Percentiles rank a stretch among this genome's conserved stretches.
Evolutionary conservation across 2,797 vertebrate species (phyloP).

Genomic region (Delichon dasypus): DNA sequence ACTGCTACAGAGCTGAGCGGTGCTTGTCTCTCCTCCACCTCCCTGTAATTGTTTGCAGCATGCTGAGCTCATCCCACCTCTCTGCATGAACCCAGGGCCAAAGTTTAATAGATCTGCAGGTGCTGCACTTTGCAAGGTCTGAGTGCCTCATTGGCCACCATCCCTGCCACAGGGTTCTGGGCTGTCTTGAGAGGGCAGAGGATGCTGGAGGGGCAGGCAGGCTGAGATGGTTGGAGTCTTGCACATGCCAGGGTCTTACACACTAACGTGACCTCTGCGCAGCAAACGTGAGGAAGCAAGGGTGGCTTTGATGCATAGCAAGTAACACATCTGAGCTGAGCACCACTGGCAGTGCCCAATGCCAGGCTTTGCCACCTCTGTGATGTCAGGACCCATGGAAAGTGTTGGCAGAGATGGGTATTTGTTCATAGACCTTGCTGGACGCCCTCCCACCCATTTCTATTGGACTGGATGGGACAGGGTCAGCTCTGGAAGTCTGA

Average conservation of each 20-base stretch:
- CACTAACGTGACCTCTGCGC: neutral
- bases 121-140: neutral
- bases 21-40: neutral
- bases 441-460: neutral
- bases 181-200: neutral
- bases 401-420: neutral
- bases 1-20: neutral
- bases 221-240: neutral
- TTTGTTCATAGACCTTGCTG: neutral
- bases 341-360: accelerated
- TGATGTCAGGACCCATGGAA: neutral
- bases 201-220: neutral
- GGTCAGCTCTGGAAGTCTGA: neutral
- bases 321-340: neutral
- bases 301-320: accelerated
- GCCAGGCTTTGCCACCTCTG: neutral
- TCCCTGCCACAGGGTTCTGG: accelerated
- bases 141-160: accelerated
- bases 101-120: neutral
- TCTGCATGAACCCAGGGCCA: neutral
- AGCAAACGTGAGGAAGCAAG: neutral
- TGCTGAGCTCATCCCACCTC: slow-evolving; percentile 1
- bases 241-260: neutral
- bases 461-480: neutral
- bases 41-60: slow-evolving; percentile 9